These are phyloP conservation scores for Eupelmus urozonus DNA, from an alignment of 2,888 invertebrate genomes.

Conservation along the genomic window DNA sequence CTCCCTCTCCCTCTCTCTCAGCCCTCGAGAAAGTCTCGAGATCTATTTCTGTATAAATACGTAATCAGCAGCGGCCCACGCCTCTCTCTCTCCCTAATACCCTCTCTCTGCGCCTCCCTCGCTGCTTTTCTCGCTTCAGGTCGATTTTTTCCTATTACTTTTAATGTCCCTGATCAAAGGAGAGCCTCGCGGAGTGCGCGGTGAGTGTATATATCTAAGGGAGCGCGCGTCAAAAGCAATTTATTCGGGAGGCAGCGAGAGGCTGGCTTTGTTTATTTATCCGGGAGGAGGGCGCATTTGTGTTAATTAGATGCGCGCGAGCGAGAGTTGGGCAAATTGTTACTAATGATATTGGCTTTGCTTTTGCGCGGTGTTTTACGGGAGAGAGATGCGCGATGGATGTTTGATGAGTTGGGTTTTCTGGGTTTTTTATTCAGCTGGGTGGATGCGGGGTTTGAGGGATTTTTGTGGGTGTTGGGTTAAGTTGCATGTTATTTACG, in stretches of 20 bases:
- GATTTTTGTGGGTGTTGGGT: too few species aligned
- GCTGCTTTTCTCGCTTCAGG: slow-evolving; percentile 11
- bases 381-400: too few species aligned
- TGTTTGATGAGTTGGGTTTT: background rate
- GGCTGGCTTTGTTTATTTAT: slow-evolving; percentile 33
- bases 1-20: slow-evolving; percentile 24
- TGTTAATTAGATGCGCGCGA: slow-evolving; percentile 45
- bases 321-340: slow-evolving; percentile 10
- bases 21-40: slow-evolving; percentile 42
- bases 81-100: background rate
- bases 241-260: slow-evolving; percentile 16
- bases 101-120: background rate
- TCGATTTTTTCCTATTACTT: slow-evolving; percentile 60
- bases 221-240: slow-evolving; percentile 34
- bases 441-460: too few species aligned
- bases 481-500: too few species aligned
- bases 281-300: slow-evolving; percentile 6
- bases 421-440: too few species aligned
- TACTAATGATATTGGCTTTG: slow-evolving; percentile 23
- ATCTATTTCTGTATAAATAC: slow-evolving; percentile 60
- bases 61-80: slow-evolving; percentile 54
- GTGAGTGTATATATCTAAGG: background rate
- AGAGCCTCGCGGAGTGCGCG: too few species aligned
- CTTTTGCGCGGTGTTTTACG: background rate
- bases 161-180: slow-evolving; percentile 57